These are phyloP conservation scores for Erythrolamprus reginae DNA, from an alignment of 2,113 vertebrate species.

Conservation along the genomic window DNA sequence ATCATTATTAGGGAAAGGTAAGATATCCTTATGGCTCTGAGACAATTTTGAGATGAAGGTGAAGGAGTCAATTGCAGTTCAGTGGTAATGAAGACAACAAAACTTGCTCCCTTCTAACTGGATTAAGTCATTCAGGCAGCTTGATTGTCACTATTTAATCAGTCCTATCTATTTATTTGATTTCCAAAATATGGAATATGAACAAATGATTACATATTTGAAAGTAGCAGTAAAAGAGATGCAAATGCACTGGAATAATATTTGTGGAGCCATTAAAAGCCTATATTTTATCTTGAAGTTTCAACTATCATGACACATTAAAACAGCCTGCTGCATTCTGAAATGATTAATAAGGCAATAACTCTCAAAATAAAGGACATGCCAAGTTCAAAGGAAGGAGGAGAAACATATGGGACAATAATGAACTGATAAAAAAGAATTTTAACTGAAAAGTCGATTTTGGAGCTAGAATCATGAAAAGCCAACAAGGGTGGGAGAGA, in stretches of 20 bases:
- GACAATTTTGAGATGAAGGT: background rate
- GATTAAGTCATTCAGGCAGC: background rate
- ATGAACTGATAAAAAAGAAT: conserved; percentile 41
- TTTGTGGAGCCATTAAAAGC: conserved; percentile 5
- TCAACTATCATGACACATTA: conserved; percentile 33
- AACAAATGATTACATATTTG: background rate
- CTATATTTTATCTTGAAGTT: conserved; percentile 29
- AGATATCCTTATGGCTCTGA: background rate
- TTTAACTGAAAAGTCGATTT: conserved; percentile 44
- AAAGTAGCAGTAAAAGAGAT: conserved; percentile 25
- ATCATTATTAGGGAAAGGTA: background rate
- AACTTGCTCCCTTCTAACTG: background rate
- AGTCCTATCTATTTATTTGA: background rate
- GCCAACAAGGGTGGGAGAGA: background rate
- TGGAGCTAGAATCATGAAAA: conserved; percentile 45
- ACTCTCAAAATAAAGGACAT: conserved; percentile 51
- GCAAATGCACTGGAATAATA: background rate
- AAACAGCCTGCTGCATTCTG: conserved; percentile 6
- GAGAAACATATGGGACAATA: conserved; percentile 35
- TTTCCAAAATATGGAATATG: background rate
- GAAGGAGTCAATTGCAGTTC: background rate
- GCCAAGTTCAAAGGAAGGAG: conserved; percentile 31
- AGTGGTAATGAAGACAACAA: background rate
- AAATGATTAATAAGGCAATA: conserved; percentile 44
- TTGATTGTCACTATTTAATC: background rate